Conservation (phyloP, 2,113 vertebrate genomes). For the Microcebus ravelobensis region DNA sequence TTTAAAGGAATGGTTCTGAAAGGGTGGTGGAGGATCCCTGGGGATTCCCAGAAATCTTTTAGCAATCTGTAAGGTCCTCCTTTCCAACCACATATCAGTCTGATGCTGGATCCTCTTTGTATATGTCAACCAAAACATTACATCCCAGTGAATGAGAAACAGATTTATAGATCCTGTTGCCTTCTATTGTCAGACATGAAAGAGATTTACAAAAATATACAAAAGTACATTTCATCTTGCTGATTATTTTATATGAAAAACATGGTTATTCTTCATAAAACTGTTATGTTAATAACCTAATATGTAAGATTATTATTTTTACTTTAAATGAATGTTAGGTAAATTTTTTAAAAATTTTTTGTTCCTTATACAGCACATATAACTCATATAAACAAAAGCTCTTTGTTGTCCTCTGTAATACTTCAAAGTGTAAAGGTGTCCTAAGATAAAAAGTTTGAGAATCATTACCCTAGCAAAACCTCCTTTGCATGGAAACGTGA, state of each 20-base stretch:
- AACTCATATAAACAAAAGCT: not conserved
- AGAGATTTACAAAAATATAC: not conserved
- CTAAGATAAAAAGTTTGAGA: not conserved
- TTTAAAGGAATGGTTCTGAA: not conserved
- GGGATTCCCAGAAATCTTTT: not conserved
- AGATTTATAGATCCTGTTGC: not conserved
- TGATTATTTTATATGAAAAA: not conserved
- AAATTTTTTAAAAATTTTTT: not conserved
- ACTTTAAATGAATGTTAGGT: not conserved
- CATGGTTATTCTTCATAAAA: not conserved
- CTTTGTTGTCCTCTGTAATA: not conserved
- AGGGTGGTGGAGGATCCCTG: not conserved
- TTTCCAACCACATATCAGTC: not conserved
- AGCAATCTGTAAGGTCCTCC: not conserved
- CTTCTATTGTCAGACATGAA: not conserved
- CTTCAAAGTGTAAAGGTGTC: not conserved
- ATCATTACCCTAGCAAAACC: not conserved
- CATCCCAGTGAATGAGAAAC: not conserved
- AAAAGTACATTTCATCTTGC: not conserved
- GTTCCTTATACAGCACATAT: not conserved
- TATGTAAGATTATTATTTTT: not conserved
- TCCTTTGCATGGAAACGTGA: not conserved
- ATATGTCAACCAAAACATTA: not conserved
- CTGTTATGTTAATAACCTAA: not conserved
- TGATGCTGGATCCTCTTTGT: not conserved